phyloP scores from a whole-genome alignment of 2,113 vertebrate genomes.

The Mixornis gularis region DNA sequence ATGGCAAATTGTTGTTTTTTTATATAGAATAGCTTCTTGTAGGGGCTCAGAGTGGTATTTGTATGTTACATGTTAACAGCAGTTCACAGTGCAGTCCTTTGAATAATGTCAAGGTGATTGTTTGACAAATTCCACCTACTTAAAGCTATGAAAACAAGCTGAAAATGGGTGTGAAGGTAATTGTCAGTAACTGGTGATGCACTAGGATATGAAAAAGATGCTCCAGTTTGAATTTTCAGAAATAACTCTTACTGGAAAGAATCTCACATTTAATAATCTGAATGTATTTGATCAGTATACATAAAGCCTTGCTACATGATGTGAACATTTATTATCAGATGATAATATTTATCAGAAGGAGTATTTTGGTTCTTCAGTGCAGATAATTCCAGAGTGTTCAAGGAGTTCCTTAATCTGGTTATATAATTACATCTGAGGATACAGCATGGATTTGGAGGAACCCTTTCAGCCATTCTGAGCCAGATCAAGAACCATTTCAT shows the following conservation, averaged over 20 bases:
- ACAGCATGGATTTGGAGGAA: neutral
- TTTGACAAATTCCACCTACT: neutral
- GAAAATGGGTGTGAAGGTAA: neutral
- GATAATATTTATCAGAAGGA: neutral
- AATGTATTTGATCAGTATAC: neutral
- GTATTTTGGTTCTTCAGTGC: neutral
- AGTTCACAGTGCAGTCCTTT: neutral
- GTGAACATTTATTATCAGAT: neutral
- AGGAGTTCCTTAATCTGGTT: neutral
- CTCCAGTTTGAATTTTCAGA: neutral
- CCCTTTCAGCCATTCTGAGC: neutral
- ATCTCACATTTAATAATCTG: neutral
- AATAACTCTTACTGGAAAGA: neutral
- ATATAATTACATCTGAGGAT: neutral
- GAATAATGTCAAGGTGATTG: neutral
- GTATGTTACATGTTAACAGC: neutral
- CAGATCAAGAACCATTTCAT: neutral
- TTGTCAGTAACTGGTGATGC: neutral
- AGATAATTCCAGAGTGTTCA: neutral
- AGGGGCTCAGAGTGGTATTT: neutral
- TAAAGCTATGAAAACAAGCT: neutral
- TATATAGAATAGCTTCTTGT: neutral
- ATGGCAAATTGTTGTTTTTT: neutral
- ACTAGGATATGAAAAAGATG: neutral
- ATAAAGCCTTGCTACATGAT: neutral